Evolutionary conservation across 2,797 vertebrate species (phyloP).

Genomic region (Holocentrus rufus): DNA sequence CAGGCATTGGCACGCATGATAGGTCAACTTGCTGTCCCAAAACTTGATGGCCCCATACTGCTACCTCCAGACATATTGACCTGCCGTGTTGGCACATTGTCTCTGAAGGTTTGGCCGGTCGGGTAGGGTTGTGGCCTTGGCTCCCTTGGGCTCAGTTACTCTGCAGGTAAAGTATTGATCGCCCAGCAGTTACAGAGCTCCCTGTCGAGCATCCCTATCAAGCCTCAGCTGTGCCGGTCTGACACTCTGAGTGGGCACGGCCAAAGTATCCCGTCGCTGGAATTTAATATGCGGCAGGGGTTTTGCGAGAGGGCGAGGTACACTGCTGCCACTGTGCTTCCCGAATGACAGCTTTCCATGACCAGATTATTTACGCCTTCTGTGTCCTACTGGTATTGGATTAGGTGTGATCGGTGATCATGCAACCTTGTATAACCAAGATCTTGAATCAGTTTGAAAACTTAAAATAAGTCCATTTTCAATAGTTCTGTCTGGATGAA

Average conservation of each 20-base stretch:
- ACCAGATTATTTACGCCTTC: conserved; percentile 58
- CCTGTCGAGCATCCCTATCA: conserved; percentile 65
- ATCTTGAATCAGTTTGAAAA: conserved; percentile 27
- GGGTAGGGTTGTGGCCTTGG: conserved; percentile 43
- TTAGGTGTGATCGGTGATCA: conserved; percentile 56
- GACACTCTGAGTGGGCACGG: conserved; percentile 57
- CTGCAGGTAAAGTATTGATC: conserved; percentile 79
- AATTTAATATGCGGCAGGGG: conserved; percentile 63
- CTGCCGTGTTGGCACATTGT: conserved; percentile 60
- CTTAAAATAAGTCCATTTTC: conserved; percentile 16
- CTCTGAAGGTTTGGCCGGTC: conserved; percentile 48
- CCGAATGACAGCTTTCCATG: conserved; percentile 55
- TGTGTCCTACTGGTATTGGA: conserved; percentile 56
- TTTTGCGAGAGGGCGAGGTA: conserved; percentile 57
- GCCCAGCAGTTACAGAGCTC: conserved; percentile 59
- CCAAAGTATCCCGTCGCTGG: conserved; percentile 57
- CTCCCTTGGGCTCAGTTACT: conserved; percentile 60
- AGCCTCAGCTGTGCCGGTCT: conserved; percentile 61
- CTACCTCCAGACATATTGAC: conserved; percentile 77
- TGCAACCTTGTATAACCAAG: conserved; percentile 30
- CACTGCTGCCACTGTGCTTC: conserved; percentile 44
- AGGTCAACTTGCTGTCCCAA: conserved; percentile 66
- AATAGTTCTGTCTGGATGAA: neutral
- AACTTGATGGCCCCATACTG: conserved; percentile 74
- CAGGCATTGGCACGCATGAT: conserved; percentile 62